These are phyloP conservation scores for Pyrrhura leucotis DNA, from an alignment of 2,797 vertebrate genomes.

Conservation along the genomic window DNA sequence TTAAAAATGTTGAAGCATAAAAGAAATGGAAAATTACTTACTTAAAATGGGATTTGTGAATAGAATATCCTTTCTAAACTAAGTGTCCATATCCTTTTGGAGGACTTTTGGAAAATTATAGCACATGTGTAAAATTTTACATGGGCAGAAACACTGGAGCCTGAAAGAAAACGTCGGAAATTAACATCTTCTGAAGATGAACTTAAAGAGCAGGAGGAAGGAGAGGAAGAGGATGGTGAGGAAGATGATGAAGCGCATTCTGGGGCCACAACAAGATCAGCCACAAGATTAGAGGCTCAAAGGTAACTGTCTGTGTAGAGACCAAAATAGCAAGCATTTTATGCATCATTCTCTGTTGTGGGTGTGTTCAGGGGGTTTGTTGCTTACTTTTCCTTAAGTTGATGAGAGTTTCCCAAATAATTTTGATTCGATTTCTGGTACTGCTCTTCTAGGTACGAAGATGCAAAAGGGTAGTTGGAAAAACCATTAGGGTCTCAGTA, in stretches of 20 bases:
- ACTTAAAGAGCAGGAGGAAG: conserved; percentile 75
- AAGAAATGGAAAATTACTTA: conserved; percentile 75
- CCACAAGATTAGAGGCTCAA: conserved; percentile 89
- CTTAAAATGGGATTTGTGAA: conserved; percentile 46
- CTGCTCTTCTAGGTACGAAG: not conserved
- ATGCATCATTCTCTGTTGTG: not conserved
- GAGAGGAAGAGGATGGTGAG: conserved; percentile 81
- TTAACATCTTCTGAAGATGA: conserved; percentile 68
- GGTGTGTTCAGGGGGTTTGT: not conserved
- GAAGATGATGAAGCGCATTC: conserved; percentile 79
- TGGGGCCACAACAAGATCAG: conserved; percentile 87
- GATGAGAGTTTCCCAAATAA: not conserved
- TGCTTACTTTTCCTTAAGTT: not conserved
- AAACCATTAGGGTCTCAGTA: not conserved
- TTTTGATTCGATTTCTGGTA: not conserved
- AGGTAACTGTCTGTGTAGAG: conserved; percentile 76
- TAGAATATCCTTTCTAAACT: conserved; percentile 44
- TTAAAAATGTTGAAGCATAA: conserved; percentile 60
- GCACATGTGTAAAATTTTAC: conserved; percentile 69
- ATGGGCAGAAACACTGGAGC: conserved; percentile 73
- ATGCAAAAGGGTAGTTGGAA: not conserved
- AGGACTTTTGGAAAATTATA: conserved; percentile 53
- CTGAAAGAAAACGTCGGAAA: conserved; percentile 79
- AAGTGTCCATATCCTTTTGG: conserved; percentile 24
- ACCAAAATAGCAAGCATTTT: not conserved